Evolutionary conservation across 2,888 invertebrate species (phyloP).

Genomic region (Heliconius ethilla): DNA sequence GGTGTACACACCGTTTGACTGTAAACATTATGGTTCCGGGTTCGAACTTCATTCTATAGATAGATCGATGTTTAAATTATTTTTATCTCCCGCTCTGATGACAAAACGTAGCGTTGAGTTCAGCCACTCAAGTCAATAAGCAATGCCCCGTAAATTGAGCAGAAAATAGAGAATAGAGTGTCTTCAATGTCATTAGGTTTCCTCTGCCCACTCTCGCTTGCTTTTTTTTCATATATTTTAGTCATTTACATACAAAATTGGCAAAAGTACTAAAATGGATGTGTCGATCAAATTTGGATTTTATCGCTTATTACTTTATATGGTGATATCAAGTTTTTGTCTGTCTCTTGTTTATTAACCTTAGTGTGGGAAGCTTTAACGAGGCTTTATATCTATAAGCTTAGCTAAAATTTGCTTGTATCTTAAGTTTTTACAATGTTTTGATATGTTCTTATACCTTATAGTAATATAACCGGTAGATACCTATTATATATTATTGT

Average conservation of each 20-base stretch:
- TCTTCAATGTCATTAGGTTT: neutral
- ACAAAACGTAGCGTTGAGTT: no score
- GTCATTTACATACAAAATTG: conserved; percentile 7
- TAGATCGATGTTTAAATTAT: no score
- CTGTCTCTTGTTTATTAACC: conserved; percentile 3
- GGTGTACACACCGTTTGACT: no score
- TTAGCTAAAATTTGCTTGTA: neutral
- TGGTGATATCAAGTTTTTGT: conserved; percentile 26
- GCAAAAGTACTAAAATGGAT: neutral
- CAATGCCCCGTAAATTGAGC: neutral
- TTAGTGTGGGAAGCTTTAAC: conserved; percentile 17
- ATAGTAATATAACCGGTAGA: no score
- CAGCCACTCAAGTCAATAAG: neutral
- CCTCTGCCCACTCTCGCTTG: neutral
- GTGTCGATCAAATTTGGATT: conserved; percentile 26
- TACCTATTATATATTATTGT: no score
- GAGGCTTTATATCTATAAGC: neutral
- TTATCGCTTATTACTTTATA: conserved; percentile 22
- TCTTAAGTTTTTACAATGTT: neutral
- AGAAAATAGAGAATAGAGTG: neutral
- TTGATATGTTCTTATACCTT: neutral
- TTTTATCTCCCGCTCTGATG: no score
- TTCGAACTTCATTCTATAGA: no score
- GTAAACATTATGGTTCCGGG: no score
- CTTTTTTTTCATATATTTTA: neutral